A percentile compares a stretch with the other conserved stretches of the same genome.
phyloP scores from a whole-genome alignment of 1,140 invertebrate genomes.

The Drosophila chauvacae region DNA sequence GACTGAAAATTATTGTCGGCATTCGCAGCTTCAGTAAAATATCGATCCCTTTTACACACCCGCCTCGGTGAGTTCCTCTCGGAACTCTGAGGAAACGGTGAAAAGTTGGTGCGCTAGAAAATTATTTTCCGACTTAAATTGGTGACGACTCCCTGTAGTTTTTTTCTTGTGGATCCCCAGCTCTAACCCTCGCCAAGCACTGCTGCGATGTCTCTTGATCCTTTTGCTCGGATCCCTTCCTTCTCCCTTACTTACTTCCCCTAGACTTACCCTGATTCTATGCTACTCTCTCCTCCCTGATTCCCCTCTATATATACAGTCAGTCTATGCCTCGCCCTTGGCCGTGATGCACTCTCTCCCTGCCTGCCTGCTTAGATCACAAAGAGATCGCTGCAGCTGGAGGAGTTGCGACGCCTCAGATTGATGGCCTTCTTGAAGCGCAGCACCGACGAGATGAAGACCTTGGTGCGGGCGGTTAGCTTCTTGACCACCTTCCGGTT shows the following conservation, averaged over 20 bases:
- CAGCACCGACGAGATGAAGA: conserved; percentile 74
- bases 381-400: conserved; percentile 81
- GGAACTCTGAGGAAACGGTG: too few species aligned
- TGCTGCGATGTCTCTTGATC: too few species aligned
- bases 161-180: too few species aligned
- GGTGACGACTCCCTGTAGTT: conserved; percentile 11
- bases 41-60: background rate
- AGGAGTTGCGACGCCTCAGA: conserved; percentile 75
- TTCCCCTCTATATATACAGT: conserved; percentile 32
- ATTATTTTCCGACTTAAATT: background rate
- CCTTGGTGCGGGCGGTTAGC: conserved; percentile 74
- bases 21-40: conserved; percentile 15
- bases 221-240: too few species aligned
- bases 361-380: conserved; percentile 63
- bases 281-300: background rate
- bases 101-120: background rate
- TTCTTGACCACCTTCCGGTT: conserved; percentile 79
- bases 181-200: background rate
- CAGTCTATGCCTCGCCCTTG: conserved; percentile 35
- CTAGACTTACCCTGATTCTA: conserved; percentile 4
- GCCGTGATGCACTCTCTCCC: background rate
- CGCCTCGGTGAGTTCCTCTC: background rate
- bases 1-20: conserved; percentile 61
- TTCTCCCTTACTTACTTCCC: background rate
- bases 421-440: conserved; percentile 75